Conservation (phyloP, 2,888 invertebrate genomes). For the Andrena chrysosceles region DNA sequence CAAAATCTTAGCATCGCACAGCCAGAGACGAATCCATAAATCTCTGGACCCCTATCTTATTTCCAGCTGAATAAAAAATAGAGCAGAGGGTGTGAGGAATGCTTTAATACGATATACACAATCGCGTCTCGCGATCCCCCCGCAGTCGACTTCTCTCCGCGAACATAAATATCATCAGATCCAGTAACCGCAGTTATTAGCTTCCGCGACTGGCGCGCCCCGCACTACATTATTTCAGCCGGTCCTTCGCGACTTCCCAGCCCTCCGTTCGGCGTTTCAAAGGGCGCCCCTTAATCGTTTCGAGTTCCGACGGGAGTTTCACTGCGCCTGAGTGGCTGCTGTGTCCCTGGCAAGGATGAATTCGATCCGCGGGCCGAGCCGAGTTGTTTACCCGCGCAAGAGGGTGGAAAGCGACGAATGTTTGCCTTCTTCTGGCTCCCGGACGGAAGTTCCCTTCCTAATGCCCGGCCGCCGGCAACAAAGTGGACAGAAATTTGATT, state of each 20-base stretch:
- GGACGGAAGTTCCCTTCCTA: conserved; percentile 52
- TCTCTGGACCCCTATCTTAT: no score
- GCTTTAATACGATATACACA: conserved; percentile 13
- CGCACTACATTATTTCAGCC: conserved; percentile 53
- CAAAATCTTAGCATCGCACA: no score
- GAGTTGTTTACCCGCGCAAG: conserved; percentile 63
- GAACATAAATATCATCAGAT: conserved; percentile 47
- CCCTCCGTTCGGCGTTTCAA: conserved; percentile 57
- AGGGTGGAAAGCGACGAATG: conserved; percentile 68
- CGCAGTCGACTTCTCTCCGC: not conserved
- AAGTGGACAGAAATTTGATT: conserved; percentile 75
- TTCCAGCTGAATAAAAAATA: not conserved
- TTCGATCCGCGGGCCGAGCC: conserved; percentile 60
- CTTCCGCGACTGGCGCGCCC: conserved; percentile 19
- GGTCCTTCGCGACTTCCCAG: conserved; percentile 42
- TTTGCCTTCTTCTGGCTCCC: conserved; percentile 70
- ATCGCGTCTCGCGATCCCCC: not conserved
- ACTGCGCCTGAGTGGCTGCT: conserved; percentile 45
- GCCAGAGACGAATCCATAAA: no score
- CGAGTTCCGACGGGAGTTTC: conserved; percentile 57
- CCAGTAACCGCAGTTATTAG: conserved; percentile 60
- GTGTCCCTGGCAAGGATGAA: conserved; percentile 63
- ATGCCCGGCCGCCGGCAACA: conserved; percentile 60
- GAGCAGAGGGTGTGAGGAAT: not conserved
- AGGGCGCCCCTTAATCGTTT: conserved; percentile 67